phyloP scores from a whole-genome alignment of 2,888 invertebrate species.

The Odontothrips loti region DNA sequence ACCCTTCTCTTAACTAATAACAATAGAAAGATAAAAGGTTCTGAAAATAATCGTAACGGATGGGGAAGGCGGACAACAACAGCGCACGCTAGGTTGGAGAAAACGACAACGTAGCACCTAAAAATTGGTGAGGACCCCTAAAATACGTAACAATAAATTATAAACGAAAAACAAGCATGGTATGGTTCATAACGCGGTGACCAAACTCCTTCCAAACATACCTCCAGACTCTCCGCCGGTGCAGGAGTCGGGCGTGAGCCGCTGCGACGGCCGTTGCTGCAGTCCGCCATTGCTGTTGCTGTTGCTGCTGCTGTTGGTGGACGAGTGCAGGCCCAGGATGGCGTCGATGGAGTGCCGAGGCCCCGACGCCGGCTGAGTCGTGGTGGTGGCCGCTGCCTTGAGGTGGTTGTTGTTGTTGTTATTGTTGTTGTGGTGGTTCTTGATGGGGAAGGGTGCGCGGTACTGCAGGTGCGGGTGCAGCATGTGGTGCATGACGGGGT shows the following conservation, averaged over 20 bases:
- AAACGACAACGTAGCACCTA: no score
- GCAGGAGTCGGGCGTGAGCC: neutral
- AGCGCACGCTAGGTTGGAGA: no score
- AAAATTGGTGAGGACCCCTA: no score
- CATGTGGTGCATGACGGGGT: constrained; percentile 16
- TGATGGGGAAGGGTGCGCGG: constrained; percentile 3
- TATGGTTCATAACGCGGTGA: neutral
- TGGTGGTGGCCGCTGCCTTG: neutral
- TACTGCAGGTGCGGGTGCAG: constrained; percentile 19
- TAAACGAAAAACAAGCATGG: neutral
- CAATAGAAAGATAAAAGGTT: no score
- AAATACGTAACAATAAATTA: no score
- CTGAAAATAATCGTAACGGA: no score
- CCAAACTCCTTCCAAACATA: neutral
- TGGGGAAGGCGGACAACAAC: no score
- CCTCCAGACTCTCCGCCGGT: neutral
- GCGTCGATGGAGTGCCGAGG: constrained; percentile 11
- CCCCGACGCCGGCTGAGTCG: neutral
- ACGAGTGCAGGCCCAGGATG: constrained; percentile 13
- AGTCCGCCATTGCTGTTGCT: neutral
- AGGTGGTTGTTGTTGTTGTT: constrained; percentile 17
- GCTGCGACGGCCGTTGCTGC: neutral
- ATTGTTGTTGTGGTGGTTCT: constrained; percentile 9
- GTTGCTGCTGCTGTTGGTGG: neutral
- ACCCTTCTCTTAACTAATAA: no score